Evolutionary conservation across 2,797 vertebrate species (phyloP), one percentile per base, ranked within the genome.

Genomic region (Kryptolebias ocellatus): DNA sequence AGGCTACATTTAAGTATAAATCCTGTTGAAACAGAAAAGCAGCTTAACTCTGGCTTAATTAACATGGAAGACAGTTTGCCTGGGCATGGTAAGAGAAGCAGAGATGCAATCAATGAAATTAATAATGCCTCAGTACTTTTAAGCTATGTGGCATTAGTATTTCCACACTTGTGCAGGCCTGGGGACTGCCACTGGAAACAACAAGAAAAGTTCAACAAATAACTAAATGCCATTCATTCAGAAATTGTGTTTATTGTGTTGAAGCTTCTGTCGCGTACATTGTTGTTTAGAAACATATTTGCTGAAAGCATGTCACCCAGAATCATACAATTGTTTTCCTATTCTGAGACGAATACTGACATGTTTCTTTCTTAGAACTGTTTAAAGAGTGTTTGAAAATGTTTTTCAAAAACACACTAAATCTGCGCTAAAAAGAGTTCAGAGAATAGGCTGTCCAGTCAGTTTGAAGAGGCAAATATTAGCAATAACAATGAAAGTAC

Each of bases 21-120:
- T 53, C 50, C 31, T 61, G 52, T 10, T 53, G 10, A 70, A 76
- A 66, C 24, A 68, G 14, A 20, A 31, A 7, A 51, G 20, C 37
- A 34, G 14, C 44, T 20, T 29, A 45, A 9, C 53, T 17, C 18
- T 53, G 53, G 17, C 27, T 68, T 65, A 60, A 62, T 66, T 20
- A 29, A 39, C 29, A 63, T 51, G 44, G n/a, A 5, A n/a, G 53
- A 46, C 14, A 59, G 17, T 44, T 52, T 51, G 39, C 34, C 45
- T 31, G 68, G 31, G 50, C 50, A 47, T 39, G 24, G 31, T 10
- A 49, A 53, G 58, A 56, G 34, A 63, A 60, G 7, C 4, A 14
- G 39, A 60, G 31, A 55, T 31, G 2, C 28, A 58, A 17, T 58
- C 56, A 31, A 70, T 70, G 18, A 53, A 60, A 57, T 37, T n/a